Conservation (phyloP, 2,797 vertebrate genomes). For the Melanotaenia boesemani region DNA sequence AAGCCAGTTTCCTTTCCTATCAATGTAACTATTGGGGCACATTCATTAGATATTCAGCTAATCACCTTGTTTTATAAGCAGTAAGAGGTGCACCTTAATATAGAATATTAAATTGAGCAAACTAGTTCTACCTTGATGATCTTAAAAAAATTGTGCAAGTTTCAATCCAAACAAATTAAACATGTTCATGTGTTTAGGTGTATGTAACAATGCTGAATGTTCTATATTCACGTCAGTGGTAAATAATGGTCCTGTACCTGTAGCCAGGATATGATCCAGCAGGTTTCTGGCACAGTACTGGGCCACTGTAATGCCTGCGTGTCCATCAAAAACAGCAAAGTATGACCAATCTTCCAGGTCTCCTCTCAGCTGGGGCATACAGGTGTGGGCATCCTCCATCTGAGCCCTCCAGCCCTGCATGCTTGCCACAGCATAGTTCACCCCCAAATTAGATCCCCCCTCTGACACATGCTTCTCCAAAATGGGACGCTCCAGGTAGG, state of each 20-base stretch:
- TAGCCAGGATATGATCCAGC: slow-evolving; percentile 80
- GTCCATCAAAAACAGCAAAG: slow-evolving; percentile 87
- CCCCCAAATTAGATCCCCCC: slow-evolving; percentile 66
- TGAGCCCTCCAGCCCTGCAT: slow-evolving; percentile 88
- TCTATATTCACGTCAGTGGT: background rate
- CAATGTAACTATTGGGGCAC: background rate
- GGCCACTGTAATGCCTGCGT: slow-evolving; percentile 84
- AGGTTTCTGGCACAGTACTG: slow-evolving; percentile 85
- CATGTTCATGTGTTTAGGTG: background rate
- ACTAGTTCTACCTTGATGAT: background rate
- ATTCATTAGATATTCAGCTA: background rate
- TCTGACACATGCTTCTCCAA: slow-evolving; percentile 80
- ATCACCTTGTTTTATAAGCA: background rate
- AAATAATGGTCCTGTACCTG: slow-evolving; percentile 70
- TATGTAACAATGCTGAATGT: background rate
- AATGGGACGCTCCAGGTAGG: slow-evolving; percentile 80
- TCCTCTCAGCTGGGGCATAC: slow-evolving; percentile 75
- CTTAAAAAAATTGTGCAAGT: background rate
- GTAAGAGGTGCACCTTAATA: background rate
- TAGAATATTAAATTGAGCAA: background rate
- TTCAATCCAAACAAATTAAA: background rate
- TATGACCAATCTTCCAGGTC: slow-evolving; percentile 83
- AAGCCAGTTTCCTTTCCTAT: background rate
- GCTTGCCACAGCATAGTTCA: slow-evolving; percentile 82
- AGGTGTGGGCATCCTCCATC: slow-evolving; percentile 88